Evolutionary conservation across 2,113 vertebrate genomes (phyloP), one percentile per base, ranked within the genome.

Genomic region (Atractosteus spatula): DNA sequence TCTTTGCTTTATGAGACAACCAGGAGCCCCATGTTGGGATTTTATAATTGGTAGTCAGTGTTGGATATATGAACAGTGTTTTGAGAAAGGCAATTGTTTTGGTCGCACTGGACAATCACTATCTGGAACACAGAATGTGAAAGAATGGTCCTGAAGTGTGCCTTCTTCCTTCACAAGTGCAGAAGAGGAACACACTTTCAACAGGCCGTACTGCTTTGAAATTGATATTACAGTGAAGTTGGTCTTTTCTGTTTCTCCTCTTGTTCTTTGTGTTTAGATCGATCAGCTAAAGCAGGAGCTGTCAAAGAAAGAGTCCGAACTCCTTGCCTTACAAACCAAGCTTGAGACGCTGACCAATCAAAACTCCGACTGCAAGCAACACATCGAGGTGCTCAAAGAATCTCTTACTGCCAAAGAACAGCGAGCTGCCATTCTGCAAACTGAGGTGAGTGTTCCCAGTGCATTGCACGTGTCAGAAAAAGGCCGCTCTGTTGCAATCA

Each of bases 391-490:
- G 89, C 96, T 99, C 84, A 99, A 99, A 92, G 97, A 99, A 91
- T 99, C 97, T 41, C 96, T 99, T 90, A 99, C 97, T 92, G 97
- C 97, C 94, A 99, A 99, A 93, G 97, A 99, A 93, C 97, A 99
- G 93, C 95, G 97, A 76, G 96, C 97, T 84, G 97, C 97, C 91
- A 99, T 99, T 83, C 94, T 99, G 79, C 97, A 99, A 90, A 99
- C 97, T 16, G 97, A 99, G 97, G 97, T 99, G 87, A 86, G 86
- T 73, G 59, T 54, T 45, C 29, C 16, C 51, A 51, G 47, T 10
- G 5, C 47, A 51, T 51, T 10, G 10, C 47, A 10, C 47, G 10
- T 10, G 47, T 51, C 10, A 5, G 47, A 3, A 51, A 51, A 51
- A 51, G 10, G 47, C 10, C 47, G 0, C 47, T 51, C 47, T 51